Evolutionary conservation across 2,888 invertebrate genomes (phyloP).

Genomic region (Helleia helle): DNA sequence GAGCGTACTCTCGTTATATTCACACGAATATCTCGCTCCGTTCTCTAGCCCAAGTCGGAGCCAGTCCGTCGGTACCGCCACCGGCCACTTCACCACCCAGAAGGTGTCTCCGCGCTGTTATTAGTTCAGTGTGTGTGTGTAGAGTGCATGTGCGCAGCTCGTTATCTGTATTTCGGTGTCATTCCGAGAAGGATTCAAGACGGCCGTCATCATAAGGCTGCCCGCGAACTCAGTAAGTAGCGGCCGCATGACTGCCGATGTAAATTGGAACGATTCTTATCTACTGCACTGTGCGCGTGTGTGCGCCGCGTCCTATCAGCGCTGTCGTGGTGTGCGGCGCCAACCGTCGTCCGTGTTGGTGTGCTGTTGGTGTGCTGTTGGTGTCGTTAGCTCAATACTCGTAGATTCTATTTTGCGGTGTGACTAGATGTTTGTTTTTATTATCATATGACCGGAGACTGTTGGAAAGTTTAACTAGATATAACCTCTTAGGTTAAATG

Average conservation of each 20-base stretch:
- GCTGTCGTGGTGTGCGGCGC: conserved; percentile 43
- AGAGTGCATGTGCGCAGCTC: conserved; percentile 51
- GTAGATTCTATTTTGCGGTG: conserved; percentile 63
- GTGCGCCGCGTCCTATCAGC: conserved; percentile 34
- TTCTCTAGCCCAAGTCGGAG: conserved; percentile 37
- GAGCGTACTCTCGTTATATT: conserved; percentile 48
- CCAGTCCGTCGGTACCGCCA: conserved; percentile 34
- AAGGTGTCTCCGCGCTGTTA: conserved; percentile 20
- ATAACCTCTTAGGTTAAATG: conserved; percentile 3
- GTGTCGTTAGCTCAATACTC: conserved; percentile 69
- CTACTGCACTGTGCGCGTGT: conserved; percentile 46
- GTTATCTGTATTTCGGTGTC: conserved; percentile 48
- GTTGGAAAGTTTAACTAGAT: conserved; percentile 30
- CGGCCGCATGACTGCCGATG: conserved; percentile 62
- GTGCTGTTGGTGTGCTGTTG: too few species aligned
- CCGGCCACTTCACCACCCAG: conserved; percentile 33
- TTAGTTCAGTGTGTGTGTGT: conserved; percentile 24
- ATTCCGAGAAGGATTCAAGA: conserved; percentile 59
- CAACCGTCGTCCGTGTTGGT: conserved; percentile 48
- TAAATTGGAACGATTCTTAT: conserved; percentile 73
- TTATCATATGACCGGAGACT: conserved; percentile 65
- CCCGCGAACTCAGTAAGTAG: conserved; percentile 70
- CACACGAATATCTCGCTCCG: conserved; percentile 42
- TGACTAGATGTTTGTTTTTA: conserved; percentile 71
- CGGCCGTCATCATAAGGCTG: conserved; percentile 72